These are phyloP conservation scores for Bellardia pandia DNA, from an alignment of 2,888 invertebrate genomes.

Conservation along the genomic window DNA sequence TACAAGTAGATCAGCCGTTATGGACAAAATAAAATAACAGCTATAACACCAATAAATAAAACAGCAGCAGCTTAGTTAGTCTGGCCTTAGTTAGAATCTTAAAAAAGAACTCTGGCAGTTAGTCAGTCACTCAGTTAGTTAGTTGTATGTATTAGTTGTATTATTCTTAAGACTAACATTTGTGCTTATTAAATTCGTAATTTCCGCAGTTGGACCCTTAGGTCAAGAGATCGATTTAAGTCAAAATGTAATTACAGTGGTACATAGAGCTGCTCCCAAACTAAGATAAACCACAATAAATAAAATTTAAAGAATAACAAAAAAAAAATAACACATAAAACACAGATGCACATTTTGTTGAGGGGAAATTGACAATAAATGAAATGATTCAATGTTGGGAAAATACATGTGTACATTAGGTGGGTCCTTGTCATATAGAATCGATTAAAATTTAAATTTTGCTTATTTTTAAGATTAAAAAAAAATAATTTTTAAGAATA, in stretches of 20 bases:
- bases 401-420: background rate
- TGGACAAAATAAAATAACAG: conserved; percentile 43
- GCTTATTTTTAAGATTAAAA: no score
- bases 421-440: no score
- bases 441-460: no score
- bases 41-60: conserved; percentile 17
- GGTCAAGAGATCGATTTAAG: conserved; percentile 83
- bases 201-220: conserved; percentile 83
- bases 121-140: background rate
- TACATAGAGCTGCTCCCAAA: conserved; percentile 62
- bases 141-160: background rate
- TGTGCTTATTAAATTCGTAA: conserved; percentile 82
- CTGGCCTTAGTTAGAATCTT: conserved; percentile 21
- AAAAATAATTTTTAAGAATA: no score
- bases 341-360: conserved; percentile 26
- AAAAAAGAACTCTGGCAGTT: background rate
- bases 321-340: conserved; percentile 46
- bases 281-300: conserved; percentile 24
- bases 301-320: conserved; percentile 2
- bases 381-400: background rate
- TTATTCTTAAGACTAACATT: conserved; percentile 46
- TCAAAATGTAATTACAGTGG: conserved; percentile 80
- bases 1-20: conserved; percentile 71
- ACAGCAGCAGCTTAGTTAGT: conserved; percentile 29
- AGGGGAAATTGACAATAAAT: background rate